Evolutionary conservation across 2,888 invertebrate species (phyloP).

Genomic region (Aquatica leii): DNA sequence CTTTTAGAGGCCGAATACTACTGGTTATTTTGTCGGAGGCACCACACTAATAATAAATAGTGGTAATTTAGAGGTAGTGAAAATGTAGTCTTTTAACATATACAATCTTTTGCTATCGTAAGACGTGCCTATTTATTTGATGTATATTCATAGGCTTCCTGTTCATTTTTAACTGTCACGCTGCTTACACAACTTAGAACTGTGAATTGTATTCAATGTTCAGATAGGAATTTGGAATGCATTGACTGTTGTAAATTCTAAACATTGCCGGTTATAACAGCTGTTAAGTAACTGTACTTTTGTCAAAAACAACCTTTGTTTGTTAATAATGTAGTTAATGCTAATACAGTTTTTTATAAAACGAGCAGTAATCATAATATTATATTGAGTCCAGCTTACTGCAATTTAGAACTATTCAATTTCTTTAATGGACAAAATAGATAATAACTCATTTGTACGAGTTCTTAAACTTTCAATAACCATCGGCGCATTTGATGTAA

Average conservation of each 20-base stretch:
- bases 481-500: too few relatives aligned
- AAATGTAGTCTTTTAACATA: constrained; percentile 15
- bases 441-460: too few relatives aligned
- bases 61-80: constrained; percentile 18
- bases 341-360: too few relatives aligned
- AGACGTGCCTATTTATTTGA: not conserved
- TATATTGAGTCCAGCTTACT: too few relatives aligned
- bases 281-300: constrained; percentile 7
- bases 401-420: too few relatives aligned
- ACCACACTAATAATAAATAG: constrained; percentile 14
- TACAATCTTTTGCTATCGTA: constrained; percentile 17
- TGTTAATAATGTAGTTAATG: too few relatives aligned
- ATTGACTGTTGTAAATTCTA: constrained; percentile 11
- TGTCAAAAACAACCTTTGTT: not conserved
- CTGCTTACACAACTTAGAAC: not conserved
- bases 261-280: not conserved
- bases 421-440: too few relatives aligned
- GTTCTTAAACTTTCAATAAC: too few relatives aligned
- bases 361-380: too few relatives aligned
- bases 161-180: constrained; percentile 15
- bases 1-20: constrained; percentile 18
- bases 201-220: constrained; percentile 1
- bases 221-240: not conserved
- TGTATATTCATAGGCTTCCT: constrained; percentile 6
- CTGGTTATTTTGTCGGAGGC: constrained; percentile 20